These are phyloP conservation scores for Plecotus auritus DNA, from an alignment of 2,113 vertebrate species.

Conservation along the genomic window DNA sequence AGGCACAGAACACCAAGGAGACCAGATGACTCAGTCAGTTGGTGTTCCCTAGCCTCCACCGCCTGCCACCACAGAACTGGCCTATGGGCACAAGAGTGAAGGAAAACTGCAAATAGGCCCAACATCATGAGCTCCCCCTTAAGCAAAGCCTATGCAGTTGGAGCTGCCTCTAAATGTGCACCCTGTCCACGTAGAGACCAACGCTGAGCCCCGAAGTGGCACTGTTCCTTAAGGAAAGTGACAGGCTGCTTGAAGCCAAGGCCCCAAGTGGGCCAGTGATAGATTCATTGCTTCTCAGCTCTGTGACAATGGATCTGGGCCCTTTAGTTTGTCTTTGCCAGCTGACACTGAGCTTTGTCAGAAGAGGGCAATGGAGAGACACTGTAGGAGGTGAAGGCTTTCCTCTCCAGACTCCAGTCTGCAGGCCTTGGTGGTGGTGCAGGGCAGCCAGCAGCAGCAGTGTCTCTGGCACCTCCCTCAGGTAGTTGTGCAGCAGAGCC, in stretches of 20 bases:
- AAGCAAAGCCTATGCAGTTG: not conserved
- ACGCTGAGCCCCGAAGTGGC: not conserved
- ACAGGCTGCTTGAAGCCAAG: not conserved
- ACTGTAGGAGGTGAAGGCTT: not conserved
- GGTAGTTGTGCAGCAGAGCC: no score
- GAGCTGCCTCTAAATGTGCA: not conserved
- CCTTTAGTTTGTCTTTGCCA: not conserved
- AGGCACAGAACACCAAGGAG: not conserved
- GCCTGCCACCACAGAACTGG: not conserved
- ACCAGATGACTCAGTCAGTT: not conserved
- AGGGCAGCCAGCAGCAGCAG: not conserved
- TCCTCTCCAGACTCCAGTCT: no score
- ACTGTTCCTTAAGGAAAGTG: no score
- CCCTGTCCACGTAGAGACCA: not conserved
- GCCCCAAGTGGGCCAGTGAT: accelerated
- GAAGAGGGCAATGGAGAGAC: not conserved
- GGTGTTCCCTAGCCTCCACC: not conserved
- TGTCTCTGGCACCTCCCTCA: not conserved
- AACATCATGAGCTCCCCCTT: not conserved
- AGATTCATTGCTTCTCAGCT: not conserved
- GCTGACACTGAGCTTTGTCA: no score
- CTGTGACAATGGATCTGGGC: not conserved
- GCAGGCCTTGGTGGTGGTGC: not conserved
- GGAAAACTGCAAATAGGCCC: not conserved
- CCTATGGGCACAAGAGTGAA: not conserved